Base-by-base conservation (phyloP, 2,113 vertebrate genomes). In the Paedocypris sp. region DNA sequence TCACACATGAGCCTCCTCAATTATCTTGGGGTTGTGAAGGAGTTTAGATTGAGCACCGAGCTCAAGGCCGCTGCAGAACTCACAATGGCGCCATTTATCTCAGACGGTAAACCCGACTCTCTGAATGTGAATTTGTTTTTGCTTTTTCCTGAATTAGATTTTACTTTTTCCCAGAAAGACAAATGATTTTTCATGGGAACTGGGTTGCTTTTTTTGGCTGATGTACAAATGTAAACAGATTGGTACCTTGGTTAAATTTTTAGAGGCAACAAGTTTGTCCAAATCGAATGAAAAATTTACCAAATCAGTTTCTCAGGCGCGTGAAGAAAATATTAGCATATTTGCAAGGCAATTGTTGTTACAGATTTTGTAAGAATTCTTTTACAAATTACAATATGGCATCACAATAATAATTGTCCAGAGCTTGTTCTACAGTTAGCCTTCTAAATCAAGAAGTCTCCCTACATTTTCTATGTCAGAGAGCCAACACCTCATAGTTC, bases 1-100 rank as follows among this genome's bases (percentile, higher is more conserved):
- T 66, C 67, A 33, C 69, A 60, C 70, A 62, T 75, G 68, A 64
- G 54, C 35, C 42, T 13, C 28, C 39, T 47, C 60, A 70, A 60
- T 61, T 64, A 60, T 54, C 52, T 68, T 61, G 64, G 63, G 65
- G 58, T 56, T 39, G n/a, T 47, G 31, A 46, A 49, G 47, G 11
- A 19, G 57, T 41, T 62, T 51, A 57, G 22, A 66, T 57, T 62
- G 52, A 66, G 50, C 36, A 60, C 22, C 38, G 3, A 26, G 13
- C 45, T 13, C 50, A 38, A 62, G 12, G 8, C 8, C n/a, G n/a
- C n/a, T n/a, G n/a, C 32, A 41, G 15, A 13, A 48, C 23, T 48
- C 18, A 53, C 61, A 64, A 48, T 52, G 22, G 47, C 41, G 41
- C 12, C 13, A 33, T 60, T 60, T 23, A 39, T 56, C 49, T 38